Evolutionary conservation across 2,113 vertebrate genomes (phyloP).

Genomic region (Ptilorrhoa leucosticta): DNA sequence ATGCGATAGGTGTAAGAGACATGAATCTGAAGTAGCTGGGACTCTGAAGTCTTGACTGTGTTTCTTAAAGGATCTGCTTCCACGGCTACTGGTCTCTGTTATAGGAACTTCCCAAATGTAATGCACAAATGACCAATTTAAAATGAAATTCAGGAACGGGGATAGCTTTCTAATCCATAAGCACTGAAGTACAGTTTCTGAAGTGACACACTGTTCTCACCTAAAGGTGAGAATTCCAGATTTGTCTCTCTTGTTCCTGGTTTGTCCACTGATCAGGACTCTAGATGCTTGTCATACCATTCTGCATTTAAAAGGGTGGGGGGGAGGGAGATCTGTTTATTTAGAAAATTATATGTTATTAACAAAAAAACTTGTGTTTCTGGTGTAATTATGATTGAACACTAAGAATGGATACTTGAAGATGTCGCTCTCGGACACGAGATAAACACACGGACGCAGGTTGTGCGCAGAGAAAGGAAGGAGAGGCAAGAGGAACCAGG

Average conservation of each 20-base stretch:
- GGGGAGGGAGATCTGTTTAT: rapidly evolving
- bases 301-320: neutral
- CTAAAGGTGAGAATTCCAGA: rapidly evolving
- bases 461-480: too few relatives aligned
- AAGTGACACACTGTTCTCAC: neutral
- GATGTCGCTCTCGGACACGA: too few relatives aligned
- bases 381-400: neutral
- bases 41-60: neutral
- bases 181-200: neutral
- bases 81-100: neutral
- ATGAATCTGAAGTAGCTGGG: neutral
- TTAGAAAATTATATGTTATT: neutral
- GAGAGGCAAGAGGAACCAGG: too few relatives aligned
- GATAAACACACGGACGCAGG: too few relatives aligned
- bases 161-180: neutral
- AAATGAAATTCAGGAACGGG: neutral
- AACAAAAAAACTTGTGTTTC: neutral
- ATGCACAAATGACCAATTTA: neutral
- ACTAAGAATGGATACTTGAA: neutral
- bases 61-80: neutral
- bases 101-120: neutral
- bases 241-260: neutral
- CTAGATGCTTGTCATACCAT: neutral
- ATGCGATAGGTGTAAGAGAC: neutral
- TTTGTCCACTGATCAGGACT: neutral